These are phyloP conservation scores for Phrynosoma platyrhinos DNA, from an alignment of 2,113 vertebrate species.

Conservation along the genomic window DNA sequence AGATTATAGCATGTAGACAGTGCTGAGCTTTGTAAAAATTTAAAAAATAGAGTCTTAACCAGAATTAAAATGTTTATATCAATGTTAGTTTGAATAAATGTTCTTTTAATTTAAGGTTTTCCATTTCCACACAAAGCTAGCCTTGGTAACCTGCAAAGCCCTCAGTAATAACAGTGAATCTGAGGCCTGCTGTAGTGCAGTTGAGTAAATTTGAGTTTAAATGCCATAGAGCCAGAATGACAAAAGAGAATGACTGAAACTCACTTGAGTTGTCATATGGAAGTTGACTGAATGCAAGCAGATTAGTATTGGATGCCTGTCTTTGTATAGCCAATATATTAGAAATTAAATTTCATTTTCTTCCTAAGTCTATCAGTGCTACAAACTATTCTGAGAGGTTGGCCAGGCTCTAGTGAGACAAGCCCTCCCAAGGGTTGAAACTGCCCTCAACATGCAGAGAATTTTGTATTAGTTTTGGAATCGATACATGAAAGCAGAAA, in stretches of 20 bases:
- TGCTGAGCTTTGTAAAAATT: neutral
- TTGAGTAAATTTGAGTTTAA: neutral
- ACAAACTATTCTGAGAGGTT: too few relatives aligned
- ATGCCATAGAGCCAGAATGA: neutral
- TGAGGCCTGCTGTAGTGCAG: neutral
- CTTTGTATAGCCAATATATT: too few relatives aligned
- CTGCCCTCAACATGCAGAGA: too few relatives aligned
- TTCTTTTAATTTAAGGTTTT: neutral
- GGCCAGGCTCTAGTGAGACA: too few relatives aligned
- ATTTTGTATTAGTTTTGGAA: too few relatives aligned
- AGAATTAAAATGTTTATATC: neutral
- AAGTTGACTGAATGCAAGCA: neutral
- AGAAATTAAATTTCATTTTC: too few relatives aligned
- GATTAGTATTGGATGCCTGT: too few relatives aligned
- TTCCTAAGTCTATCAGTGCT: too few relatives aligned
- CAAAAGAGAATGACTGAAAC: neutral
- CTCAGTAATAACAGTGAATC: neutral
- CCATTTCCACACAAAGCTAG: neutral
- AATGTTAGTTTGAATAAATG: neutral
- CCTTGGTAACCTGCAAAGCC: neutral
- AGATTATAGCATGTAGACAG: too few relatives aligned
- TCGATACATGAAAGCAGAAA: too few relatives aligned
- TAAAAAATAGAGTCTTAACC: neutral
- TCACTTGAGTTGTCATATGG: neutral
- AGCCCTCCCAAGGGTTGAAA: too few relatives aligned